phyloP scores from a whole-genome alignment of 2,888 invertebrate species.

The Orthosia gracilis region DNA sequence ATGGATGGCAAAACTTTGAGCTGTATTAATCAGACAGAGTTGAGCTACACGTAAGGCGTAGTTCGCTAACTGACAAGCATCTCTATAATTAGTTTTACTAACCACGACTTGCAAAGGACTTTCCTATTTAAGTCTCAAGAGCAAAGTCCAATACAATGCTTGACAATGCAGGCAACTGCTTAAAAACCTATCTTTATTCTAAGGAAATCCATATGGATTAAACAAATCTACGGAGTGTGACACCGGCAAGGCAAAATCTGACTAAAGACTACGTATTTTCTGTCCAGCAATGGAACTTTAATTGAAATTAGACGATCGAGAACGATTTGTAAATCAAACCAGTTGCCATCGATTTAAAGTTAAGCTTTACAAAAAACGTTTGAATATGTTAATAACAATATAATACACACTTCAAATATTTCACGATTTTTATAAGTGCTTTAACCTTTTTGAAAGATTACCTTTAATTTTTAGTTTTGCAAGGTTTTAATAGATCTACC shows the following conservation, averaged over 20 bases:
- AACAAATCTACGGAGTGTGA: conserved; percentile 24
- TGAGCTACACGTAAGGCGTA: conserved; percentile 3
- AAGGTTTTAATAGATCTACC: neutral
- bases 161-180: conserved; percentile 7
- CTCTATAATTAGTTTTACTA: conserved; percentile 21
- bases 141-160: conserved; percentile 27
- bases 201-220: conserved; percentile 45
- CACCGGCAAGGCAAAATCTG: conserved; percentile 16
- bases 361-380: conserved; percentile 36
- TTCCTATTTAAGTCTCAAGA: conserved; percentile 32
- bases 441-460: conserved; percentile 20
- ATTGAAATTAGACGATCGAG: conserved; percentile 37
- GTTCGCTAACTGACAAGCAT: conserved; percentile 7
- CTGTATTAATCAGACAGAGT: conserved; percentile 4
- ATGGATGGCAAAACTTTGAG: conserved; percentile 7
- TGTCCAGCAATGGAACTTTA: conserved; percentile 50
- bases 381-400: conserved; percentile 14
- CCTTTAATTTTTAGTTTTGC: neutral
- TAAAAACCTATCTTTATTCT: conserved; percentile 24
- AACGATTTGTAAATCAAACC: conserved; percentile 46
- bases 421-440: conserved; percentile 25
- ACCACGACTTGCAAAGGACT: conserved; percentile 30
- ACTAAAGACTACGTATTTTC: conserved; percentile 44
- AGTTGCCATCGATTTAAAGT: conserved; percentile 38
- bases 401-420: conserved; percentile 9